phyloP scores from a whole-genome alignment of 2,888 invertebrate species.

The Mimas tiliae region DNA sequence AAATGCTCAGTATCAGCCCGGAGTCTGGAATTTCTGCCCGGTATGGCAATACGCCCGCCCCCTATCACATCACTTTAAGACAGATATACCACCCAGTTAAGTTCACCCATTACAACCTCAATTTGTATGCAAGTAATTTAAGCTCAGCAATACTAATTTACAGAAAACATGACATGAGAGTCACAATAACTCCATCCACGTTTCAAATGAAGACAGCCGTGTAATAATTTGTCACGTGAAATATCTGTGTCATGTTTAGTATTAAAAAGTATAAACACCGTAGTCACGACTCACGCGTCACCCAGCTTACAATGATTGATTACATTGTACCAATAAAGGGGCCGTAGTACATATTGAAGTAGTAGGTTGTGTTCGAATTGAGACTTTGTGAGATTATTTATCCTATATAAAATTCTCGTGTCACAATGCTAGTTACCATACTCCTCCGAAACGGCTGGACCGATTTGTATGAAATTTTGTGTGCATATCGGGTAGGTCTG shows the following conservation, averaged over 20 bases:
- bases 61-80: no score
- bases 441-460: no score
- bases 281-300: conserved; percentile 23
- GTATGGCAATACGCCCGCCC: no score
- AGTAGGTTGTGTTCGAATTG: not conserved
- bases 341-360: not conserved
- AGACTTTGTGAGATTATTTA: not conserved
- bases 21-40: no score
- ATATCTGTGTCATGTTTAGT: conserved; percentile 26
- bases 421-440: no score
- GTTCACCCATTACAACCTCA: no score
- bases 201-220: conserved; percentile 19
- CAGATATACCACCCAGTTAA: no score
- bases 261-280: conserved; percentile 26
- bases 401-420: no score
- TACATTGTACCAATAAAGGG: conserved; percentile 21
- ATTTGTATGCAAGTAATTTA: not conserved
- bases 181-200: not conserved
- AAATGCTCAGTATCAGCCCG: no score
- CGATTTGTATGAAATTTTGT: no score
- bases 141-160: not conserved
- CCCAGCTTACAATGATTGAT: conserved; percentile 27
- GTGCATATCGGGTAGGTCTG: no score
- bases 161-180: not conserved
- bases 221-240: conserved; percentile 25